Evolutionary conservation across 2,797 vertebrate species (phyloP), one percentile per base, ranked within the genome.

Genomic region (Malacoraja senta): DNA sequence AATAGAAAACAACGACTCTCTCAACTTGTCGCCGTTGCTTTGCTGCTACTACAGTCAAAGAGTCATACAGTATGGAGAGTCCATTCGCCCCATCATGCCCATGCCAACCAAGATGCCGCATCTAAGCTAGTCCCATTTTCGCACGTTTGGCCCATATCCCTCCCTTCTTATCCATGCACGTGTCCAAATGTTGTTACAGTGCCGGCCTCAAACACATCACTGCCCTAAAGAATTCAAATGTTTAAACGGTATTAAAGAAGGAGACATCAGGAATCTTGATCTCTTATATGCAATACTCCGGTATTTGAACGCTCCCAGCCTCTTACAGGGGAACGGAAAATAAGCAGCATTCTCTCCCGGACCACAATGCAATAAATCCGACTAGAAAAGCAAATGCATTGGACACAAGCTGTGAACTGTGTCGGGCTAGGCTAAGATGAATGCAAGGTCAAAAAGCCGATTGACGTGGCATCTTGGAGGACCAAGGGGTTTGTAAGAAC

Each of bases 241-340:
- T n/a, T 53, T 83, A 83, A 83, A 83, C 58, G n/a, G 83, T 63
- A 29, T 86, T 32, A 86, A 86, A 86, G 13, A 84, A 84, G 15
- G 58, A 17, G 58, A 7, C 13, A 86, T 86, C 29, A 8, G 26
- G 53, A 61, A 83, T 44, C 44, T 58, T 10, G 9, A 44, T 44
- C 15, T 80, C 17, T 80, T 76, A 29, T 17, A 83, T 29, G 24
- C 21, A 81, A 10, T 58, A 24, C 10, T 58, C 7, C 8, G 76
- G 29, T 10, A 83, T 58, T 83, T 83, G 80, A 58, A 58, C 9
- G 2, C 9, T 58, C 53, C 44, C 8, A 2, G 44, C 44, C 35
- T 8, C 3, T 53, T 81, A 53, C 15, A 86, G 29, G n/a, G 61
- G 29, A 65, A 86, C 4, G 0, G 80, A 58, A 83, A 29, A 83